A percentile compares a stretch with the other conserved stretches of the same genome.
Evolutionary conservation across 2,113 vertebrate genomes (phyloP).

Genomic region (Lamprotornis superbus): DNA sequence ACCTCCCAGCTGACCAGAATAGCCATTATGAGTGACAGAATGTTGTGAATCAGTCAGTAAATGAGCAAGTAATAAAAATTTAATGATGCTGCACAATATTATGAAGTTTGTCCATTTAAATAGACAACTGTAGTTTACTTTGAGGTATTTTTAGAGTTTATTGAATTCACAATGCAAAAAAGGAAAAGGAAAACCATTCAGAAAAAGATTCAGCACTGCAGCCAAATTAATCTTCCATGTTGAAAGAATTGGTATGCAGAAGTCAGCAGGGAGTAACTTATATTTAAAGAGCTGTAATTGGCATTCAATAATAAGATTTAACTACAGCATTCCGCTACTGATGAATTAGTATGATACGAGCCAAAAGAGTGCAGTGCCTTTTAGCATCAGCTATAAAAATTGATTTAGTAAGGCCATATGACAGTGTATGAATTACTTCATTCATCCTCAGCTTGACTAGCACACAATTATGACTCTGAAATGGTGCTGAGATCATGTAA

Average conservation of each 20-base stretch:
- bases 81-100: not conserved
- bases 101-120: not conserved
- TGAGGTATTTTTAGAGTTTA: constrained; percentile 21
- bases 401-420: not conserved
- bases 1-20: not conserved
- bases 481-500: not conserved
- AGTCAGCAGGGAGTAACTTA: constrained; percentile 6
- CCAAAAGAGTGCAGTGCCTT: not conserved
- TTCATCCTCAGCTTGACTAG: not conserved
- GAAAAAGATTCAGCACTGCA: not conserved
- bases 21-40: constrained; percentile 9
- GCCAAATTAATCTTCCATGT: not conserved
- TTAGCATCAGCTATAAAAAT: constrained; percentile 16
- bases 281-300: not conserved
- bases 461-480: not conserved
- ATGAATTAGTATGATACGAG: not conserved
- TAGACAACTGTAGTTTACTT: not conserved
- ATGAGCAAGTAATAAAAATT: not conserved
- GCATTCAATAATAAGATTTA: not conserved
- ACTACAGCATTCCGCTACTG: not conserved
- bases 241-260: not conserved
- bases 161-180: not conserved
- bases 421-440: not conserved
- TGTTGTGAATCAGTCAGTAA: constrained; percentile 1
- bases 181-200: not conserved